Percentiles rank a stretch among this genome's conserved stretches.
Conservation (phyloP, 1,140 invertebrate species). For the Neocloeon triangulifer region DNA sequence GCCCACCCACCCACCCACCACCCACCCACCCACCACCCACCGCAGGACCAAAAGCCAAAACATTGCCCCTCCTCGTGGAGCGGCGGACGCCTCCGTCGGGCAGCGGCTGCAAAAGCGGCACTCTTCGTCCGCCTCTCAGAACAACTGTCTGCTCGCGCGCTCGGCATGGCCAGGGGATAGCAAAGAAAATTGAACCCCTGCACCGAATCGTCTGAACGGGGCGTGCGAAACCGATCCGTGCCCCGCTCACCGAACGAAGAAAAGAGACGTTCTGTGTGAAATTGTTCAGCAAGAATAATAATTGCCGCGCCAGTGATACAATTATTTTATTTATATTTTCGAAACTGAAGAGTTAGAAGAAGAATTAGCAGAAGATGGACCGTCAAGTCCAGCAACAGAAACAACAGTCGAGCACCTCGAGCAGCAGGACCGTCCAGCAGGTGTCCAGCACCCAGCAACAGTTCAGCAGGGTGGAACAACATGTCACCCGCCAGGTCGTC, state of each 20-base stretch:
- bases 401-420: conserved; percentile 20
- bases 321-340: too few relatives aligned
- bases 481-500: conserved; percentile 49
- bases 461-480: conserved; percentile 43
- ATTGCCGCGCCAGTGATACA: too few relatives aligned
- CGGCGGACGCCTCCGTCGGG: conserved; percentile 18
- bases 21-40: background rate
- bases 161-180: conserved; percentile 48
- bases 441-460: conserved; percentile 35
- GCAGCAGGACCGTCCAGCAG: conserved; percentile 19
- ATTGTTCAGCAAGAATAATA: too few relatives aligned
- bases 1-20: conserved; percentile 2
- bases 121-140: conserved; percentile 59
- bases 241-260: too few relatives aligned
- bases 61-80: conserved; percentile 10
- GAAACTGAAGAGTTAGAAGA: too few relatives aligned
- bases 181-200: conserved; percentile 65
- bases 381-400: conserved; percentile 27
- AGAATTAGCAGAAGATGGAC: too few relatives aligned
- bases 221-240: too few relatives aligned
- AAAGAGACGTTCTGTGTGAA: too few relatives aligned
- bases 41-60: background rate
- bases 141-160: conserved; percentile 76
- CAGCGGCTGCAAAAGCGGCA: conserved; percentile 16
- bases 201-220: too few relatives aligned